Base-by-base conservation (phyloP, 1,140 invertebrate genomes). In the Pygmarrhopalites habei region DNA sequence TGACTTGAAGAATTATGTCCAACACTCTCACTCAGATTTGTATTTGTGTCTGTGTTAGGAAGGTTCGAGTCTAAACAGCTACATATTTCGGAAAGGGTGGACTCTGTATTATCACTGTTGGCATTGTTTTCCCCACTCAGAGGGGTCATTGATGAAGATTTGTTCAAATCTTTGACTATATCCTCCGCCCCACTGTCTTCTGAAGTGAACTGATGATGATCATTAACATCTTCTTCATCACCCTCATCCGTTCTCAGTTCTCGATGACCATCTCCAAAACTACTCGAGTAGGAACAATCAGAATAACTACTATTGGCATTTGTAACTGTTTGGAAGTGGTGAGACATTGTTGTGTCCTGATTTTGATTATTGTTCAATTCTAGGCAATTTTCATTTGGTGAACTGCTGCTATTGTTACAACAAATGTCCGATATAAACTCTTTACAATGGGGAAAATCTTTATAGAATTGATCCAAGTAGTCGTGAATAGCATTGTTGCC, bases 401-500 rank as follows among this genome's bases (percentile, higher is more conserved):
- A 35, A 19, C 35, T 58, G 10, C 46, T 39, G n/a, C 53, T 28
- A 17, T 52, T 61, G n/a, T 52, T 61, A 15, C 32, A 58, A 65
- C 61, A 79, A 74, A 10, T 77, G 66, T 82, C 79, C 4, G 77
- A 75, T 41, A 82, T 79, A 57, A 81, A 80, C 39, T 86, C 82
- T 69, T 85, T 82, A 65, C 83, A 86, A 51, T 81, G 81, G 1
- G 82, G 82, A 65, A 85, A 83, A 66, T 85, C 84, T 2, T 81
- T 81, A 74, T 86, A 87, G 74, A 87, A 86, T 66, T 82, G 81
- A 26, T 83, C 80, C 0, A 87, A 82, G 70, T 86, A 86, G 67
- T 86, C 83, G 35, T 85, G 82, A 74, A 78, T 77, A 43, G 76
- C 76, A 61, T 75, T 76, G 49, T 66, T 64, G 29, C 60, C 67